Base-by-base conservation (phyloP, 2,888 invertebrate genomes). In the Mesoligia furuncula region DNA sequence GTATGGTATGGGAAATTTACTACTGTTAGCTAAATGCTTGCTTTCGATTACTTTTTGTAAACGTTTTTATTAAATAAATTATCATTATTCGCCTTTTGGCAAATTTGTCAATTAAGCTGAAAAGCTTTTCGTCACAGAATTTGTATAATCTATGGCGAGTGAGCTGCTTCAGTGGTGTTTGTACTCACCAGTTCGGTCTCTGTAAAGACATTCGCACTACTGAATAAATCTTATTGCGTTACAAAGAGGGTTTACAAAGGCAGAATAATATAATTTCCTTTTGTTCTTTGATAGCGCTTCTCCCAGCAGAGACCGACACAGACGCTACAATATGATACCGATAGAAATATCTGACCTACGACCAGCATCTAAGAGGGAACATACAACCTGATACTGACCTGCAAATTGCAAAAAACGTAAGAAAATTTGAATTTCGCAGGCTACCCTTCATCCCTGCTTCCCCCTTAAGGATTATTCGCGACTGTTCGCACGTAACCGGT, bases 391-490 rank as follows among this genome's bases (percentile, higher is more conserved):
- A 48, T 17, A 7, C 48, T 17, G 51, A 24, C 51, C 51, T 45
- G 45, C 13, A 4, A 45, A 45, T 45, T 45, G 45, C 45, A 45
- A 45, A 42, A 45, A 45, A 45, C 45, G 45, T 45, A 45, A 45
- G 45, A 13, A 45, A 13, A 45, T 42, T 42, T 42, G 13, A 45
- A 45, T 45, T 45, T 13, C 3, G 13, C 45, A 13, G 45, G 45
- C 51, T 24, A 51, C 20, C 51, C 51, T 51, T 2, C 7, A 9
- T 42, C 42, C 42, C 42, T 20, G 51, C 51, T 51, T 51, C 20
- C 20, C 48, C 51, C 8, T 51, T 51, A 64, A 66, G 39, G 68
- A 69, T 75, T 75, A 80, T 69, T 54, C 69, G 59, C 69, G 75
- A 65, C 31, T 31, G 65, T 39, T 45, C 36, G 65, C 69, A 62